Evolutionary conservation across 2,888 invertebrate species (phyloP), one percentile per base, ranked within the genome.

Genomic region (Drosophila mettleri): DNA sequence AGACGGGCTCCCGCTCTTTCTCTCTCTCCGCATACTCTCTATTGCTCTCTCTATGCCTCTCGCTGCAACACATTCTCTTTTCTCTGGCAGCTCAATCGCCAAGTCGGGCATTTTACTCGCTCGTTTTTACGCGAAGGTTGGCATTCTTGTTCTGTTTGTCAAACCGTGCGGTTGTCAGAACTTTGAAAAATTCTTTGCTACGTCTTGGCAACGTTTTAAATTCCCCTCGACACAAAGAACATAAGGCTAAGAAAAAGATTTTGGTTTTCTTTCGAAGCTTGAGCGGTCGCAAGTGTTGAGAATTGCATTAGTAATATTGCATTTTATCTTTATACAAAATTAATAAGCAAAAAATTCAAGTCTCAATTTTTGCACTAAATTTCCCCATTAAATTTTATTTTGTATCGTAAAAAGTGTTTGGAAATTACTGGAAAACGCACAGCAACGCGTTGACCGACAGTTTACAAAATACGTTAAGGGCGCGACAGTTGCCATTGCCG

Each of bases 111-210:
- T 71, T 76, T 69, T 73, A 84, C 86, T 88, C 78, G 86, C 53
- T 70, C 71, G 81, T 68, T 79, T 74, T 77, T 73, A 69, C 68
- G 77, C 59, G 62, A 83, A 86, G 81, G 92, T 91, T 91, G 90
- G 92, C 90, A 92, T 92, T 92, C 92, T 91, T 91, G 92, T 82
- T 92, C 91, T 88, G 90, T 86, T 90, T 89, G 88, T 90, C 91
- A 91, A 91, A 85, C 90, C 80, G 92, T 89, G 86, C 91, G 92
- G 92, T 91, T 90, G 91, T 86, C 81, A 85, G 75, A 81, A 85
- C 88, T 75, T 75, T 69, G 33, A 52, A 74, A 60, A 41, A 46
- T 45, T 60, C 36, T 39, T 57, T 51, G 45, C 20, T 60, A 73
- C 77, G 72, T 72, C 60, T 82, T 58, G 61, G 53, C 60, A 61